Evolutionary conservation across 1,140 invertebrate species (phyloP).

Genomic region (Solen grandis): DNA sequence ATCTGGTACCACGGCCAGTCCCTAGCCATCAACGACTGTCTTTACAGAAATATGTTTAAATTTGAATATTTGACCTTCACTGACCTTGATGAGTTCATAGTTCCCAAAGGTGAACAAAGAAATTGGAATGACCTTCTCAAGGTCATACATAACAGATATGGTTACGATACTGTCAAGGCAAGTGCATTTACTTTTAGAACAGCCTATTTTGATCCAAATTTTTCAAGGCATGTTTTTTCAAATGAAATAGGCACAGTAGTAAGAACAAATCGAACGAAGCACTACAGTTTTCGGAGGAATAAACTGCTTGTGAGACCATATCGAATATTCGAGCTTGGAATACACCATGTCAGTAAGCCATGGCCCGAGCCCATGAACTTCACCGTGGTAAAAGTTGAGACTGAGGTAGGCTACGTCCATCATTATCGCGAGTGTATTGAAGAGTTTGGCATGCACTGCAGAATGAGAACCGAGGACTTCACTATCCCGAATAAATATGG

Average conservation of each 20-base stretch:
- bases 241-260: constrained; percentile 33
- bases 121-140: constrained; percentile 62
- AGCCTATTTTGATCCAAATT: constrained; percentile 58
- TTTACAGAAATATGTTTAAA: constrained; percentile 65
- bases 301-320: constrained; percentile 67
- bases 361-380: constrained; percentile 22
- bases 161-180: not conserved
- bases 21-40: constrained; percentile 72
- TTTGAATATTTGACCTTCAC: constrained; percentile 64
- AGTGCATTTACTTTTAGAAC: constrained; percentile 63
- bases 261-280: constrained; percentile 23
- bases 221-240: constrained; percentile 25
- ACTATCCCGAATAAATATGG: constrained; percentile 32
- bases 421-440: constrained; percentile 86
- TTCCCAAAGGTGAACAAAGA: constrained; percentile 55
- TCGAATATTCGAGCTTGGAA: constrained; percentile 71
- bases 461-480: constrained; percentile 1
- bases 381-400: constrained; percentile 59
- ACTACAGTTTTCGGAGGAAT: constrained; percentile 53
- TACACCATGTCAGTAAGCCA: constrained; percentile 68
- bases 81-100: constrained; percentile 72
- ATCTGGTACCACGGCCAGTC: constrained; percentile 74
- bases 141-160: not conserved
- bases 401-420: constrained; percentile 91
- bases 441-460: constrained; percentile 46